phyloP scores from a whole-genome alignment of 1,140 invertebrate genomes.

The Lucilia cuprina region DNA sequence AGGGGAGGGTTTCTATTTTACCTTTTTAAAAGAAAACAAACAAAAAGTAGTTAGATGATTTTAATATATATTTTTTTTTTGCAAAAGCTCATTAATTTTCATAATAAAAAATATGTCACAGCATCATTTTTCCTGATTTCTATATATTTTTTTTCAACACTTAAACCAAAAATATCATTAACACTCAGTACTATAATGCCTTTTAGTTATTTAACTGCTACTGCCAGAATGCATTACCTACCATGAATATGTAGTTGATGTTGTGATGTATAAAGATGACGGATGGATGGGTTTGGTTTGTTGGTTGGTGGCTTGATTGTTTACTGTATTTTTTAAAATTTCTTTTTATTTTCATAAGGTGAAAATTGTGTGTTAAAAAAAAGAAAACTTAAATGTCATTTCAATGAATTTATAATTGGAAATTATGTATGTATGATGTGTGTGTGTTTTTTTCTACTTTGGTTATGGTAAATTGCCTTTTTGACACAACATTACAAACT shows the following conservation, averaged over 20 bases:
- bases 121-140: constrained; percentile 25
- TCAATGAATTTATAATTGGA: constrained; percentile 35
- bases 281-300: neutral
- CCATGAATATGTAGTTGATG: neutral
- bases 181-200: neutral
- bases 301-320: constrained; percentile 15
- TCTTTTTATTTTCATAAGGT: neutral
- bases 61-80: neutral
- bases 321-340: neutral
- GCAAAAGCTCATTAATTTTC: constrained; percentile 30
- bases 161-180: neutral
- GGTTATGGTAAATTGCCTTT: constrained; percentile 35
- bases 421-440: constrained; percentile 20
- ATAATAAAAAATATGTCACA: constrained; percentile 28
- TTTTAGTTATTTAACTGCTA: neutral
- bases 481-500: constrained; percentile 16
- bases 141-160: neutral
- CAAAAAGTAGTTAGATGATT: neutral
- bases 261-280: constrained; percentile 20
- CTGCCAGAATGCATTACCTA: neutral
- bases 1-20: neutral
- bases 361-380: neutral
- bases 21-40: neutral
- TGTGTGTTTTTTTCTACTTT: neutral
- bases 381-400: constrained; percentile 25